A percentile compares a stretch with the other conserved stretches of the same genome.
Evolutionary conservation across 2,888 invertebrate species (phyloP).

Genomic region (Graphium colonna): DNA sequence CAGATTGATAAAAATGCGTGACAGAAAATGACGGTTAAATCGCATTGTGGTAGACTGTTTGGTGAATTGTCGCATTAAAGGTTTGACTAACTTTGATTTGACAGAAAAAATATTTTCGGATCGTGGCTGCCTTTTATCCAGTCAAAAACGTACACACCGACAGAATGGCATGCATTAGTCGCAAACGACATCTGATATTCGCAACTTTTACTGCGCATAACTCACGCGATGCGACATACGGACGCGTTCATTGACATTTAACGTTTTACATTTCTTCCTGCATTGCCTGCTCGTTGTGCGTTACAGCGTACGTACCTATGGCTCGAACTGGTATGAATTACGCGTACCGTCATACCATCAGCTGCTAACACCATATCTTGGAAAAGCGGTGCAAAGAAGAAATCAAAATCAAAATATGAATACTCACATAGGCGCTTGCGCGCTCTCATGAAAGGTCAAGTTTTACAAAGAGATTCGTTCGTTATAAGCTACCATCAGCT

Average conservation of each 20-base stretch:
- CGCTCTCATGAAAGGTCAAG: too few relatives aligned
- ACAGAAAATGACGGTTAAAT: too few relatives aligned
- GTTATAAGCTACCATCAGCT: too few relatives aligned
- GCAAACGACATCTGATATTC: slow-evolving; percentile 1
- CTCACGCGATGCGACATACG: slow-evolving; percentile 36
- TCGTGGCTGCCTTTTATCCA: background rate
- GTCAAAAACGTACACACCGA: background rate
- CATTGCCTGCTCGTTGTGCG: slow-evolving; percentile 45
- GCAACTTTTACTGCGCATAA: slow-evolving; percentile 52
- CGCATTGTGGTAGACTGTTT: too few relatives aligned
- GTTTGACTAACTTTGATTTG: too few relatives aligned
- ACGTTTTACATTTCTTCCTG: slow-evolving; percentile 63
- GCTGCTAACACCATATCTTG: background rate
- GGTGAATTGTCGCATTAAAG: too few relatives aligned
- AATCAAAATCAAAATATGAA: too few relatives aligned
- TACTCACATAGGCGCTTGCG: too few relatives aligned
- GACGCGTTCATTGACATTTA: slow-evolving; percentile 59
- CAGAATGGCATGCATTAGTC: background rate
- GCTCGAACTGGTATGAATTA: background rate
- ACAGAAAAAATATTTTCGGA: background rate
- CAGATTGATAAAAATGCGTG: too few relatives aligned
- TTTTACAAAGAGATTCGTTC: too few relatives aligned
- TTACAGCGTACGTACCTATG: slow-evolving; percentile 31
- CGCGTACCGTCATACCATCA: background rate
- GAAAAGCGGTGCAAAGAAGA: too few relatives aligned